Evolutionary conservation across 2,888 invertebrate species (phyloP).

Genomic region (Drosophila neonasuta): DNA sequence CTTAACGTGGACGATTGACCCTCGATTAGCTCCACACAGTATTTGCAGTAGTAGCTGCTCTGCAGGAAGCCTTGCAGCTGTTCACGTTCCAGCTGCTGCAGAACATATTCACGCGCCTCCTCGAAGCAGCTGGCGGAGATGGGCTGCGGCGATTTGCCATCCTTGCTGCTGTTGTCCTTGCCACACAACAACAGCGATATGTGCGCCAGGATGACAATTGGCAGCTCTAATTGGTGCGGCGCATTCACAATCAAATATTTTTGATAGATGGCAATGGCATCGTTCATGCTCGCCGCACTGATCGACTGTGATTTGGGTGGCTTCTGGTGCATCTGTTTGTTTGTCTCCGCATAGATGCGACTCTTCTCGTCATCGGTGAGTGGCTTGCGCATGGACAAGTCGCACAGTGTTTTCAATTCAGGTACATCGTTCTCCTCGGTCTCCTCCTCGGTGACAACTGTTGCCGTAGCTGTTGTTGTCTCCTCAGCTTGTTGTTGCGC

Average conservation of each 20-base stretch:
- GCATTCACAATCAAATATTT: constrained; percentile 81
- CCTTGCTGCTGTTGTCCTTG: constrained; percentile 60
- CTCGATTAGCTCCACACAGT: constrained; percentile 92
- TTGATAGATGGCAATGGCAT: constrained; percentile 82
- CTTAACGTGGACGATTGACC: constrained; percentile 75
- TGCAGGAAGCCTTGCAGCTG: constrained; percentile 91
- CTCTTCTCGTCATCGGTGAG: constrained; percentile 82
- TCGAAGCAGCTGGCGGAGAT: constrained; percentile 86
- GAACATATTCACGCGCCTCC: constrained; percentile 87
- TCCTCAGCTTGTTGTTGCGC: constrained; percentile 10
- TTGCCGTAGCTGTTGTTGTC: neutral
- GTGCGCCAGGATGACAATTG: constrained; percentile 79
- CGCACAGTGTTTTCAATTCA: constrained; percentile 80
- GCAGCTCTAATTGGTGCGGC: constrained; percentile 76
- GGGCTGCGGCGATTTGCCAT: constrained; percentile 35
- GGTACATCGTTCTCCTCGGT: constrained; percentile 75
- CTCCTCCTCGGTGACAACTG: constrained; percentile 45
- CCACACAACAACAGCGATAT: constrained; percentile 80
- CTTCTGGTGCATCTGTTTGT: constrained; percentile 68
- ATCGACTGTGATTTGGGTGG: constrained; percentile 19
- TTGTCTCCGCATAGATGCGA: constrained; percentile 81
- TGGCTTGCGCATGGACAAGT: constrained; percentile 81
- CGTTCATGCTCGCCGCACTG: constrained; percentile 76
- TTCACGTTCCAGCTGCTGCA: constrained; percentile 87
- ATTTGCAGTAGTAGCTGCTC: constrained; percentile 94